Conservation (phyloP, 2,797 vertebrate species). For the Telmatherina bonti region DNA sequence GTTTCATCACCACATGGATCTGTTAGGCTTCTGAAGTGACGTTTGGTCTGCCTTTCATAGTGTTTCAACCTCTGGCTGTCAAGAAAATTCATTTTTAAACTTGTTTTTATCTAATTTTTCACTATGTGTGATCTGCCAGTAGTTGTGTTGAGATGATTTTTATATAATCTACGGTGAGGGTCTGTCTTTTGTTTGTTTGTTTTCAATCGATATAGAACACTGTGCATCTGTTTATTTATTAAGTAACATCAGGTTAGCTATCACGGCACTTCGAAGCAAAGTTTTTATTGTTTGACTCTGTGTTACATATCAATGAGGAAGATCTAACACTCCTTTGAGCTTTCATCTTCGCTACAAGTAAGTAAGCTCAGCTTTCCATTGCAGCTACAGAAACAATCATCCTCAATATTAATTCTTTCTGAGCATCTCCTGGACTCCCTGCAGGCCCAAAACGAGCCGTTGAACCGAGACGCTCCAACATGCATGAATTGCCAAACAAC, state of each 20-base stretch:
- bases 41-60: too few species aligned
- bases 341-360: conserved; percentile 21
- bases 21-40: not conserved
- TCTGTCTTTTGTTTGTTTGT: too few species aligned
- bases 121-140: too few species aligned
- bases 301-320: conserved; percentile 28
- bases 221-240: not conserved
- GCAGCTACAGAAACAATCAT: conserved; percentile 29
- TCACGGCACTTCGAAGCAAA: conserved; percentile 16
- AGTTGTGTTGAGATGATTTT: too few species aligned
- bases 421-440: conserved; percentile 36
- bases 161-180: not conserved
- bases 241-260: conserved; percentile 8
- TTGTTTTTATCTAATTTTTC: too few species aligned
- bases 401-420: conserved; percentile 26
- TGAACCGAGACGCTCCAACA: conserved; percentile 8
- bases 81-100: too few species aligned
- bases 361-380: conserved; percentile 24
- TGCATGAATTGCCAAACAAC: conserved; percentile 12
- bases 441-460: conserved; percentile 19
- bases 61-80: too few species aligned
- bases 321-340: conserved; percentile 25
- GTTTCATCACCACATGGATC: too few species aligned
- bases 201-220: conserved; percentile 5
- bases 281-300: conserved; percentile 16